Percentiles rank a stretch among this genome's conserved stretches.
phyloP scores from a whole-genome alignment of 2,888 invertebrate genomes.

The Helicoverpa assulta region DNA sequence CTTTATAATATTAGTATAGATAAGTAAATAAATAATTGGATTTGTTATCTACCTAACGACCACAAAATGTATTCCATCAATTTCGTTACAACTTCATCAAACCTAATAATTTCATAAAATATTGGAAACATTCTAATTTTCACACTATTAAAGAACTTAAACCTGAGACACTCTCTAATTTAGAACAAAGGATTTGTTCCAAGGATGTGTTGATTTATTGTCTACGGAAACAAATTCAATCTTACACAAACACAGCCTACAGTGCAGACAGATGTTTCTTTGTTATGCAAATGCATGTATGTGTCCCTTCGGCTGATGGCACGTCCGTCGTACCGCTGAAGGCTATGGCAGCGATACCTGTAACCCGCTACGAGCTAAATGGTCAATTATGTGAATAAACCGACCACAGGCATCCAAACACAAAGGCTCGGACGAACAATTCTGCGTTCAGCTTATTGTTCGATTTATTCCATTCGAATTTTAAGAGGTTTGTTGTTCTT shows the following conservation, averaged over 20 bases:
- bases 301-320: slow-evolving; percentile 71
- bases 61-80: too few species aligned
- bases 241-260: slow-evolving; percentile 70
- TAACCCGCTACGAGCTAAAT: slow-evolving; percentile 82
- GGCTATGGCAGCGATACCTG: slow-evolving; percentile 81
- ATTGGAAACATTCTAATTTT: too few species aligned
- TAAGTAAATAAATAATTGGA: too few species aligned
- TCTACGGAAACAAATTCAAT: slow-evolving; percentile 71
- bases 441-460: slow-evolving; percentile 57
- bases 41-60: too few species aligned
- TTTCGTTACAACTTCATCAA: too few species aligned
- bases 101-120: too few species aligned
- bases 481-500: not conserved
- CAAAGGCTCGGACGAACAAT: slow-evolving; percentile 70
- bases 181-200: slow-evolving; percentile 31
- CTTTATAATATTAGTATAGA: too few species aligned
- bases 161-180: too few species aligned
- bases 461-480: slow-evolving; percentile 33
- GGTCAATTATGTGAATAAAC: slow-evolving; percentile 80
- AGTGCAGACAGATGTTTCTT: slow-evolving; percentile 77
- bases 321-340: slow-evolving; percentile 76
- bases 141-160: too few species aligned
- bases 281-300: slow-evolving; percentile 82
- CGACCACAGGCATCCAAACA: slow-evolving; percentile 62
- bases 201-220: slow-evolving; percentile 26